Percentiles rank a stretch among this genome's conserved stretches.
Evolutionary conservation across 2,113 vertebrate species (phyloP).

Genomic region (Ophiodon elongatus): DNA sequence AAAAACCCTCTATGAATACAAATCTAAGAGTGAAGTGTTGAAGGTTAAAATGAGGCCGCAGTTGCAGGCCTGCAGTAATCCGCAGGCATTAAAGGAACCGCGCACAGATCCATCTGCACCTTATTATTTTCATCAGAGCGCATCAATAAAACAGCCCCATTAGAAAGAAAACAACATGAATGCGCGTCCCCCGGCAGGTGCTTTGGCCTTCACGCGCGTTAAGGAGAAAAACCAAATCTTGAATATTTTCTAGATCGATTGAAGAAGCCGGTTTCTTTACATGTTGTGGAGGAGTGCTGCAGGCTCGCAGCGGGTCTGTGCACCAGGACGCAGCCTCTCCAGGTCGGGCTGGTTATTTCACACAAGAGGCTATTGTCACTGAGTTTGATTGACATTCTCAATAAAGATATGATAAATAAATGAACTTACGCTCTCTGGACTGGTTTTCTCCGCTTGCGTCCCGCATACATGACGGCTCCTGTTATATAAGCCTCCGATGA

Average conservation of each 20-base stretch:
- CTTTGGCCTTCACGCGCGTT: fast-evolving
- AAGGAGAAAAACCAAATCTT: background rate
- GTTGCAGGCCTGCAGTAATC: constrained; percentile 64
- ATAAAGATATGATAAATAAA: background rate
- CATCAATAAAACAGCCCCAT: too few relatives aligned
- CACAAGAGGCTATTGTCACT: too few relatives aligned
- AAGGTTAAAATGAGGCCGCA: constrained; percentile 35
- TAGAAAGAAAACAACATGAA: background rate
- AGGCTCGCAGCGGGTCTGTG: background rate
- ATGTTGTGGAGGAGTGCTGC: too few relatives aligned
- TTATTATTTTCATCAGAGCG: background rate
- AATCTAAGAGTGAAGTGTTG: background rate
- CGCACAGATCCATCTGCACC: background rate
- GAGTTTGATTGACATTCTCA: too few relatives aligned
- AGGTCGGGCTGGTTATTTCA: background rate
- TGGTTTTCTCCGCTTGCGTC: constrained; percentile 84
- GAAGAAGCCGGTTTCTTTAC: background rate
- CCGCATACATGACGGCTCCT: constrained; percentile 77
- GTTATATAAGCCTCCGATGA: constrained; percentile 51
- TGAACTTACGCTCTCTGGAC: constrained; percentile 80
- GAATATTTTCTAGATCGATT: background rate
- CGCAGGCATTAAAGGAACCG: constrained; percentile 31
- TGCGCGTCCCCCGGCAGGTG: fast-evolving
- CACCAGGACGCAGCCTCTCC: background rate
- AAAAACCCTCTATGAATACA: too few relatives aligned